Percentiles rank a stretch among this genome's conserved stretches.
phyloP scores from a whole-genome alignment of 1,140 invertebrate genomes.

The Microplitis demolitor region DNA sequence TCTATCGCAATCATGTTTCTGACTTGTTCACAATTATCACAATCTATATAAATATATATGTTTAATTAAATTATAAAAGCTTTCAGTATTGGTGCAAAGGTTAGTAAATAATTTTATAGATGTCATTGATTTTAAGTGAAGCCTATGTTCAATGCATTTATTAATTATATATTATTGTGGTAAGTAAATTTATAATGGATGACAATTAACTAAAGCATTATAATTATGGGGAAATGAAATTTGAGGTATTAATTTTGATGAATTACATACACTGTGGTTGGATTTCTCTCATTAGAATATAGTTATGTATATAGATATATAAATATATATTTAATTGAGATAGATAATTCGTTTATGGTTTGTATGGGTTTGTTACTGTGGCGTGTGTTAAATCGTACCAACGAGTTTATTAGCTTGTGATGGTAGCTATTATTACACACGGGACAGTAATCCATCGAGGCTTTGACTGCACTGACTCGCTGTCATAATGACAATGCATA shows the following conservation, averaged over 20 bases:
- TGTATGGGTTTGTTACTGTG: too few species aligned
- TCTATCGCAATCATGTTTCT: too few species aligned
- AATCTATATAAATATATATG: too few species aligned
- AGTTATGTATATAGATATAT: neutral
- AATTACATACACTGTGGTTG: neutral
- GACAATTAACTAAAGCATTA: neutral
- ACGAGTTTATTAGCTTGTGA: slow-evolving; percentile 14
- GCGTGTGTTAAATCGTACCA: neutral
- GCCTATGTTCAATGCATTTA: too few species aligned
- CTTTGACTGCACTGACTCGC: slow-evolving; percentile 24
- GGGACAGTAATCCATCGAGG: slow-evolving; percentile 17
- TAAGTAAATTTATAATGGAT: too few species aligned
- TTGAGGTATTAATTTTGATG: neutral
- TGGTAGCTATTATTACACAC: slow-evolving; percentile 8
- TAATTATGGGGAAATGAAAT: neutral
- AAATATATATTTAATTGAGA: neutral
- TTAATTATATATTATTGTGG: too few species aligned
- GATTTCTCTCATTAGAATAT: too few species aligned
- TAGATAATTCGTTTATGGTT: neutral
- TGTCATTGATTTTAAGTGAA: too few species aligned
- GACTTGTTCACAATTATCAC: too few species aligned
- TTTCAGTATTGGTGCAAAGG: too few species aligned
- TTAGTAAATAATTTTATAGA: too few species aligned
- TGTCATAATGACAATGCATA: slow-evolving; percentile 52
- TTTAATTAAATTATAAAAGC: too few species aligned